Evolutionary conservation across 1,140 invertebrate species (phyloP).

Genomic region (Platorchestia sp.): DNA sequence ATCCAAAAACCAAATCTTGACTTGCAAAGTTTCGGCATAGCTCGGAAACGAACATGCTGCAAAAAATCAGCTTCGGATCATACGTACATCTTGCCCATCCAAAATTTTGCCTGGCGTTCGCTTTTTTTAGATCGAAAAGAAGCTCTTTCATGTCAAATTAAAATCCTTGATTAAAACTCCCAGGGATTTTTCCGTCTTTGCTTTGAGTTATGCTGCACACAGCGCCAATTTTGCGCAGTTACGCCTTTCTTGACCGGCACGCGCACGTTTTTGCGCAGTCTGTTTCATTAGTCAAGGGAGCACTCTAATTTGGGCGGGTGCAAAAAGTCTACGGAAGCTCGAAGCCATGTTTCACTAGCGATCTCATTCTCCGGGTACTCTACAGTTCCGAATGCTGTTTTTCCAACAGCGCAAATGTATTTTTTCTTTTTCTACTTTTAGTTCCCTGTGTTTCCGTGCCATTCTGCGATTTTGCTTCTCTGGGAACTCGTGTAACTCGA

Average conservation of each 20-base stretch:
- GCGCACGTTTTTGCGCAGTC: not conserved
- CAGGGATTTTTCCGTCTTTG: not conserved
- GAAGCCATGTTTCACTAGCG: not conserved
- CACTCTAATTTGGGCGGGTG: not conserved
- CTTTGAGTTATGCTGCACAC: not conserved
- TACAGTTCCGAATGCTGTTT: not conserved
- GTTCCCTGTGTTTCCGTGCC: too few species aligned
- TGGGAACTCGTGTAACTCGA: too few species aligned
- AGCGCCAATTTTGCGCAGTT: not conserved
- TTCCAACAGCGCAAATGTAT: not conserved
- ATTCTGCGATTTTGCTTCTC: too few species aligned
- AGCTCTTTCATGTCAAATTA: not conserved
- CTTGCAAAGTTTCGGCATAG: not conserved
- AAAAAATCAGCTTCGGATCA: not conserved
- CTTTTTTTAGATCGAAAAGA: not conserved
- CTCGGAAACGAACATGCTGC: not conserved
- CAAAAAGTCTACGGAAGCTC: not conserved
- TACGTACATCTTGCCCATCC: not conserved
- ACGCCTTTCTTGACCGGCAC: not conserved
- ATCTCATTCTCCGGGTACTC: not conserved
- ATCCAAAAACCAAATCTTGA: too few species aligned
- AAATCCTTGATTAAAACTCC: not conserved
- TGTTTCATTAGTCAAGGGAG: not conserved
- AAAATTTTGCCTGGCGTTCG: not conserved
- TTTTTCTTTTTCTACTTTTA: not conserved